Evolutionary conservation across 2,888 invertebrate genomes (phyloP).

Genomic region (Pammene aurita): DNA sequence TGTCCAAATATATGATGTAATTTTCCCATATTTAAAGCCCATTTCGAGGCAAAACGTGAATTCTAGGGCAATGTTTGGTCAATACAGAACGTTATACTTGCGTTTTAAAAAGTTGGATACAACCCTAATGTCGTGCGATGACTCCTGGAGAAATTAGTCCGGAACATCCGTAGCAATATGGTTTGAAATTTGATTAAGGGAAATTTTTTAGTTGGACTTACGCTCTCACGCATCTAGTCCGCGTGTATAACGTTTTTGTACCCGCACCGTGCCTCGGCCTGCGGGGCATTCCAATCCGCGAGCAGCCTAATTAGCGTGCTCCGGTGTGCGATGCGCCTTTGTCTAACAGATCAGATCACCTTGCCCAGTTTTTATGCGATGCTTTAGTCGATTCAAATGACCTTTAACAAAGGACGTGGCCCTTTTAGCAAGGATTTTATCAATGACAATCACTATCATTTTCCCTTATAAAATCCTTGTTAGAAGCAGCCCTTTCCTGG

Average conservation of each 20-base stretch:
- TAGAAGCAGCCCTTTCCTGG: too few species aligned
- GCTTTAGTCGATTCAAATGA: slow-evolving; percentile 56
- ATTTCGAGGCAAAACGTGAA: too few species aligned
- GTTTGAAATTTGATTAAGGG: too few species aligned
- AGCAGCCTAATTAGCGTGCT: slow-evolving; percentile 72
- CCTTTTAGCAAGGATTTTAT: slow-evolving; percentile 54
- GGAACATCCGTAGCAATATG: too few species aligned
- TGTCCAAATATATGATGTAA: too few species aligned
- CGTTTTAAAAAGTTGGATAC: too few species aligned
- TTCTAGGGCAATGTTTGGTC: too few species aligned
- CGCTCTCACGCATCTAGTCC: slow-evolving; percentile 5
- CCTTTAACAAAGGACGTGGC: slow-evolving; percentile 66
- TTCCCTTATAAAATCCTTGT: background rate
- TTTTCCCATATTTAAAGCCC: too few species aligned
- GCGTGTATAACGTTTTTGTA: slow-evolving; percentile 19
- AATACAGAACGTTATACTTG: too few species aligned
- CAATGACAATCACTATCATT: background rate
- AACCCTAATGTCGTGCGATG: background rate
- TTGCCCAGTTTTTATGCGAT: slow-evolving; percentile 69
- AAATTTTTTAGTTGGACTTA: too few species aligned
- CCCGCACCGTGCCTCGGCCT: slow-evolving; percentile 51
- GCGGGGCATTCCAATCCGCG: slow-evolving; percentile 72
- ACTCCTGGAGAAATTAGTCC: too few species aligned
- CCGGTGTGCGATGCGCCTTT: slow-evolving; percentile 75
- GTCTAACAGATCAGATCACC: slow-evolving; percentile 75